Evolutionary conservation across 2,113 vertebrate species (phyloP), one percentile per base, ranked within the genome.

Genomic region (Sardina pilchardus): DNA sequence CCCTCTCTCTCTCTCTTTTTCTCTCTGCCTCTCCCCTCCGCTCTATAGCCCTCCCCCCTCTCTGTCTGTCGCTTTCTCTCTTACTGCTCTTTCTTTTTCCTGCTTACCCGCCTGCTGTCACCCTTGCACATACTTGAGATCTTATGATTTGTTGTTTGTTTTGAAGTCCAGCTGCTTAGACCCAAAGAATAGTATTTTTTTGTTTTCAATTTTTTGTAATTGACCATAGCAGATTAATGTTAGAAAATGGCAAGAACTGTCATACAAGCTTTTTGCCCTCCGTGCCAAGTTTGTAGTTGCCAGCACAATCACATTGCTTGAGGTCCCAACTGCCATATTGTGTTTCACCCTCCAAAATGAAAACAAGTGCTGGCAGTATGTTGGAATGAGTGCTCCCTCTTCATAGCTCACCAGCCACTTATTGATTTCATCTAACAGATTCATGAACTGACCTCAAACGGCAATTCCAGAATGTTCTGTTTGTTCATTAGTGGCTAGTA

Each of bases 271-370:
- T 56, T 56, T 39, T 39, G 17, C 34, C 44, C 21, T 30, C 17
- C 26, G 36, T 78, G 85, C 82, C 85, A 86, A 78, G 30, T 82
- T 82, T 86, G 56, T 50, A 24, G 24, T 8, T 8, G 84, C 81
- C 82, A 85, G 85, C n/a, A 19, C 44, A 84, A 78, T 71, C 56
- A 47, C 83, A 75, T 87, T 67, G 82, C 43, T 87, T 53, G 21
- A 21, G 5, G 6, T 63, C 24, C 30, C 30, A 71, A 71, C 26
- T 71, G 63, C 26, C 63, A 34, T 71, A 34, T 71, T 63, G 59
- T 24, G 21, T 63, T 63, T 63, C 59, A 6, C 59, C n/a, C n/a
- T 71, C 63, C n/a, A 26, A 71, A 34, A 71, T 71, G 63, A 71
- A 71, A 71, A 34, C 63, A 71, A 71, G 26, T 8, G 30, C 63